These are phyloP conservation scores for Pedionomus torquatus DNA, from an alignment of 2,113 vertebrate genomes.

Conservation along the genomic window DNA sequence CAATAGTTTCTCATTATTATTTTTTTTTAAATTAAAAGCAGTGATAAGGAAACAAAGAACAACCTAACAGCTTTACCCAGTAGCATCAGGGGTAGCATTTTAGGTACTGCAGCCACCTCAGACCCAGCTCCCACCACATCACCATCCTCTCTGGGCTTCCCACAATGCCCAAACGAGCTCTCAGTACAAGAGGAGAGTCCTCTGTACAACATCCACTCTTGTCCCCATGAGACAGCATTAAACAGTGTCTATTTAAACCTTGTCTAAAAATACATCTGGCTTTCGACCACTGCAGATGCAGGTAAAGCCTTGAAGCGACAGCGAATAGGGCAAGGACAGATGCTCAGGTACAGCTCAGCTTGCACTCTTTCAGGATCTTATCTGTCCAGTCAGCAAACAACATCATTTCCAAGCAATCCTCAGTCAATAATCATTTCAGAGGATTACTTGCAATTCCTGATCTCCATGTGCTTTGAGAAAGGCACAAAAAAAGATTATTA, in stretches of 20 bases:
- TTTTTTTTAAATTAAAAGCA: not conserved
- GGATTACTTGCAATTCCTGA: not conserved
- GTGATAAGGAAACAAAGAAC: not conserved
- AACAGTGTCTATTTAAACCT: not conserved
- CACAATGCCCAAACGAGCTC: not conserved
- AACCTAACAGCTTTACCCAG: not conserved
- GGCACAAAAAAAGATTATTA: not conserved
- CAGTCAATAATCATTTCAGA: not conserved
- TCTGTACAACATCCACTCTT: not conserved
- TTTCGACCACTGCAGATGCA: not conserved
- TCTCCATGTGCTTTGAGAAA: not conserved
- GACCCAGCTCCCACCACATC: not conserved
- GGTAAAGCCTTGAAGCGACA: accelerated
- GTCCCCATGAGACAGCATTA: not conserved
- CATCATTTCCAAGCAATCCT: not conserved
- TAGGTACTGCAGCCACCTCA: not conserved
- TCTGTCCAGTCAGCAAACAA: not conserved
- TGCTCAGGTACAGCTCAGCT: not conserved
- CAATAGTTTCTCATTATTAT: not conserved
- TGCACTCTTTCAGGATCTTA: not conserved
- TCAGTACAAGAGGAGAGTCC: not conserved
- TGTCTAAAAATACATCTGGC: not conserved
- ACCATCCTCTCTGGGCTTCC: not conserved
- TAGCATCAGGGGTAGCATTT: not conserved
- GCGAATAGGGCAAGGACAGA: not conserved